Base-by-base conservation (phyloP, 2,113 vertebrate genomes). In the Sterna hirundo region DNA sequence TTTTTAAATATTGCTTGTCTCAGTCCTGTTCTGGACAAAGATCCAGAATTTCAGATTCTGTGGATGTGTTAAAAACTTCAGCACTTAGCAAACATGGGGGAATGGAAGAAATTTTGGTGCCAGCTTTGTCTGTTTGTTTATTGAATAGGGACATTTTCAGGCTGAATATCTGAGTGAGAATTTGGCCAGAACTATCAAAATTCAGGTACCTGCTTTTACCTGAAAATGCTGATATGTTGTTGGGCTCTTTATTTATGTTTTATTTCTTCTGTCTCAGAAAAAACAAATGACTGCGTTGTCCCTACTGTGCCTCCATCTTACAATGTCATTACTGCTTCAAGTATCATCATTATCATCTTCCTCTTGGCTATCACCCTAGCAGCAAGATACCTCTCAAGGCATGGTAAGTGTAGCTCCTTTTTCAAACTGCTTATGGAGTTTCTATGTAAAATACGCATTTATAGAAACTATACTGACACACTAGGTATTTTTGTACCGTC, bases 321-420 rank as follows among this genome's bases (percentile, higher is more conserved):
- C 20, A 88, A 90, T 55, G 83, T 96, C 54, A 66, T 97, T 55
- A 93, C 30, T 91, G 95, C 93, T 82, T 91, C 96, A 40, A 70
- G 57, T 81, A 81, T 96, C 76, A 72, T 94, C 72, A 11, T 97
- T 47, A 36, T 85, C 55, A 49, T 38, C 87, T 97, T 95, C 78
- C 34, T 97, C 90, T 46, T 93, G 93, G 91, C 87, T 54, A 6
- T 94, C 40, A 36, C 7, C 76, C 64, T 94, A 44, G 78, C 92
- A 90, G 91, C 74, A 68, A 90, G 84, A 62, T 94, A 89, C 66
- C 25, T 97, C 75, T 29, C 38, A 65, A 91, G 90, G 69, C 88
- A 5, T 6, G 77, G 97, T 98, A 96, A 96, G 97, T 93, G 60
- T 12, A 66, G 34, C 51, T 85, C 34, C 61, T 58, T 96, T 88